Evolutionary conservation across 2,113 vertebrate genomes (phyloP), one percentile per base, ranked within the genome.

Genomic region (Apeltes quadracus): DNA sequence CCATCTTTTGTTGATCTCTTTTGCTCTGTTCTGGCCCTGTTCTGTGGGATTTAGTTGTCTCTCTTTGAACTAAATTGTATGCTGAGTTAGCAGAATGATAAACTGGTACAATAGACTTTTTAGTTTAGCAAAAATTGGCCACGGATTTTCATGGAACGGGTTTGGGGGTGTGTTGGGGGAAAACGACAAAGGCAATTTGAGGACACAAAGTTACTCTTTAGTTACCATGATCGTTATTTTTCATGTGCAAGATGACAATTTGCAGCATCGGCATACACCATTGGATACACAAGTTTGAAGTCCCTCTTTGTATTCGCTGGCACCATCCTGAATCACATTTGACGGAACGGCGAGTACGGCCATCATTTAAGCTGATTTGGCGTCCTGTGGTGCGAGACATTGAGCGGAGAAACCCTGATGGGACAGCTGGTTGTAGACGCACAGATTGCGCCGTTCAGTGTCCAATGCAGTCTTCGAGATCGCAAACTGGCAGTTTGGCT

Each of bases 301-400:
- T 56, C 44, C 64, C 38, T 55, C 39, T 39, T 70, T 81, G 71
- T 44, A 67, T 62, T 81, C 78, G 68, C 55, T 36, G 48, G 81
- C 25, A 12, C 10, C 48, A 20, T 65, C 39, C 27, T 58, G 51
- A 82, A 75, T 75, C 62, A 63, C 64, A 27, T 61, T 72, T 85
- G 73, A 71, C 58, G 54, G 66, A 86, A 73, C 69, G 81, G 69
- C 78, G 82, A 89, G 78, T 82, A 79, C 64, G 76, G 39, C 63
- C 75, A 69, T 79, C 51, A 56, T 76, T 87, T 90, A 93, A 92
- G 91, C 86, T 75, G 84, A 84, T 89, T 84, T 84, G 82, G 84
- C 58, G 1, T 92, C 89, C 88, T 78, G 89, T 75, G 83, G 87
- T 88, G 89, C 68, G 74, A 83, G 75, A 90, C 85, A 90, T 75